A percentile compares a stretch with the other conserved stretches of the same genome.
These are phyloP conservation scores for Dendrocincla fuliginosa DNA, from an alignment of 2,797 vertebrate species.

Conservation along the genomic window DNA sequence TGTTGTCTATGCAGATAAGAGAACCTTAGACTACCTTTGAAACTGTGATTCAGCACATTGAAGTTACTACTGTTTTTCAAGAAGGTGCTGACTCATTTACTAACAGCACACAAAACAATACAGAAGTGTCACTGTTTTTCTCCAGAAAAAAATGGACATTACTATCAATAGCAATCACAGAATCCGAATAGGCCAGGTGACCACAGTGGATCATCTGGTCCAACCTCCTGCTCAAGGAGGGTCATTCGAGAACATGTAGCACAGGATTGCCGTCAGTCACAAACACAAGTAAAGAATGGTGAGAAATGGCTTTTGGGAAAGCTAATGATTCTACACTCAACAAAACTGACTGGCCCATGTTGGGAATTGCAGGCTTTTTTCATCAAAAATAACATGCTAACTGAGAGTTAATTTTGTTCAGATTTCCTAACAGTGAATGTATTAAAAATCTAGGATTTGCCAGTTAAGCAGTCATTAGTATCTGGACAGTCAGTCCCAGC, in stretches of 20 bases:
- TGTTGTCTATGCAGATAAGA: conserved; percentile 28
- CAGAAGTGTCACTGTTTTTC: background rate
- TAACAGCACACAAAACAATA: background rate
- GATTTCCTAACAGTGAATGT: background rate
- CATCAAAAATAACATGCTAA: background rate
- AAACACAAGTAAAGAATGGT: background rate
- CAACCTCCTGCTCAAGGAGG: background rate
- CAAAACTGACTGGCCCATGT: accelerated
- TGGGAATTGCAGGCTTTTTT: background rate
- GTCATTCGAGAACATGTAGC: background rate
- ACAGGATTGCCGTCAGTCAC: background rate
- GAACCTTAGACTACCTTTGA: conserved; percentile 19
- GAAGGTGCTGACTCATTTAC: conserved; percentile 41
- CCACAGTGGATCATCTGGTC: background rate
- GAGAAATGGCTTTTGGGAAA: background rate
- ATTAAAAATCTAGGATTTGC: background rate
- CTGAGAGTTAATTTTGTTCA: background rate
- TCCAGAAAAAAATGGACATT: background rate
- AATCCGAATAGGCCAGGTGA: background rate
- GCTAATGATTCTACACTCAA: background rate
- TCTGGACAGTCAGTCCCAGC: background rate
- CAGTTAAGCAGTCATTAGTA: background rate
- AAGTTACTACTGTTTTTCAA: conserved; percentile 34
- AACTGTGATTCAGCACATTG: conserved; percentile 57
- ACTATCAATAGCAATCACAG: background rate